phyloP scores from a whole-genome alignment of 2,888 invertebrate species.

The Ennomos fuscantarius region DNA sequence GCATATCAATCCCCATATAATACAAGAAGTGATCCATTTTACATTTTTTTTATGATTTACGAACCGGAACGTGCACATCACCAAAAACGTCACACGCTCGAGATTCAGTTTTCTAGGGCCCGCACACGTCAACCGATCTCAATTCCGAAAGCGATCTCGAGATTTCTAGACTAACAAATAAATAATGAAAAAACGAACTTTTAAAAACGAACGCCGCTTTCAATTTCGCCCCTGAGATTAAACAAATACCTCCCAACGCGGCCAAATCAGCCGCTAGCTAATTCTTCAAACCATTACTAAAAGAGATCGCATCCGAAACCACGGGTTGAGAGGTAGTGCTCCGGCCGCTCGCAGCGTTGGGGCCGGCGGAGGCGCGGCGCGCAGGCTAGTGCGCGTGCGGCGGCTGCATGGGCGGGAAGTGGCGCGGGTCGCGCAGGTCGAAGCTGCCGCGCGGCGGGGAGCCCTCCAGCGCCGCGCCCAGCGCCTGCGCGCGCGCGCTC shows the following conservation, averaged over 20 bases:
- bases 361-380: constrained; percentile 1
- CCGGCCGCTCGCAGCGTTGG: neutral
- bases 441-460: constrained; percentile 88
- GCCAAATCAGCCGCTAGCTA: no score
- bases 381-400: constrained; percentile 25
- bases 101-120: neutral
- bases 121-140: neutral
- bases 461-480: constrained; percentile 88
- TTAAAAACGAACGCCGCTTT: no score
- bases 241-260: no score
- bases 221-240: no score
- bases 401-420: constrained; percentile 90
- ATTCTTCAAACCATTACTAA: no score
- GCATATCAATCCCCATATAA: neutral
- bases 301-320: no score
- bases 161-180: no score
- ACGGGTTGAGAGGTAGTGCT: neutral
- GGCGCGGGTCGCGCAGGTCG: constrained; percentile 92
- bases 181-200: no score
- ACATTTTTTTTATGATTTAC: constrained; percentile 25
- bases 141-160: no score
- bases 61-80: constrained; percentile 4
- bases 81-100: no score
- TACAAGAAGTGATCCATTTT: constrained; percentile 29
- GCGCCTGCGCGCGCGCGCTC: constrained; percentile 84